A percentile compares a stretch with the other conserved stretches of the same genome.
Conservation (phyloP, 1,140 invertebrate species). For the Aphaenogaster ashmeadi region DNA sequence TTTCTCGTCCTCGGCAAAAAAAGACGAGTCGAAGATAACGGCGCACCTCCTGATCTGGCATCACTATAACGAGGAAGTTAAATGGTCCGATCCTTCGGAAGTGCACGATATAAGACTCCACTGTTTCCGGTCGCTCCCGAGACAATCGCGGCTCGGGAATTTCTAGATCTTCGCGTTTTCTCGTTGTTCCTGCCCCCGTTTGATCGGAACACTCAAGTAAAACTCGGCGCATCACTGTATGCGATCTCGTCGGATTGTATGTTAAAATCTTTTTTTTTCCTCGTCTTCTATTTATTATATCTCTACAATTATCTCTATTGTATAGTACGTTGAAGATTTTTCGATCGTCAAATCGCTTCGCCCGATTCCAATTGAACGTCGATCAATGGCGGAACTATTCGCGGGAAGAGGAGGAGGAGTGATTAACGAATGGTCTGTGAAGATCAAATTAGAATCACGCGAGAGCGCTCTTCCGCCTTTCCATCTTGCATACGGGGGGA, state of each 20-base stretch:
- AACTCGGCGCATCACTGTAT: neutral
- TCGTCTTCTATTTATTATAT: neutral
- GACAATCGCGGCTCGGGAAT: conserved; percentile 36
- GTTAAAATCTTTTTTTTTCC: neutral
- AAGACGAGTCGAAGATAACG: neutral
- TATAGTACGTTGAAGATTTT: neutral
- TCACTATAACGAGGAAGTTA: conserved; percentile 54
- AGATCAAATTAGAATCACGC: neutral
- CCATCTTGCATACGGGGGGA: neutral
- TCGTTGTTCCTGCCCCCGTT: conserved; percentile 18
- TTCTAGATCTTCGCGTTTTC: neutral
- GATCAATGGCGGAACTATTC: neutral
- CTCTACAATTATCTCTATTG: neutral
- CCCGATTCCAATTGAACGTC: neutral
- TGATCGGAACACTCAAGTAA: conserved; percentile 15
- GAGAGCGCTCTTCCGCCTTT: conserved; percentile 9
- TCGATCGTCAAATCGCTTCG: neutral
- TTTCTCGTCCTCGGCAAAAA: neutral
- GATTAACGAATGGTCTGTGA: conserved; percentile 6
- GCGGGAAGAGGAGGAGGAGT: neutral
- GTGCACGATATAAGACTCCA: neutral
- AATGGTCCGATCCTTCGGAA: conserved; percentile 28
- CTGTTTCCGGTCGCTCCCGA: conserved; percentile 42
- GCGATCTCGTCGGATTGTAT: neutral
- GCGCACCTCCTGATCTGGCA: conserved; percentile 61